Evolutionary conservation across 1,140 invertebrate species (phyloP), one percentile per base, ranked within the genome.

Genomic region (Anoplophora glabripennis): DNA sequence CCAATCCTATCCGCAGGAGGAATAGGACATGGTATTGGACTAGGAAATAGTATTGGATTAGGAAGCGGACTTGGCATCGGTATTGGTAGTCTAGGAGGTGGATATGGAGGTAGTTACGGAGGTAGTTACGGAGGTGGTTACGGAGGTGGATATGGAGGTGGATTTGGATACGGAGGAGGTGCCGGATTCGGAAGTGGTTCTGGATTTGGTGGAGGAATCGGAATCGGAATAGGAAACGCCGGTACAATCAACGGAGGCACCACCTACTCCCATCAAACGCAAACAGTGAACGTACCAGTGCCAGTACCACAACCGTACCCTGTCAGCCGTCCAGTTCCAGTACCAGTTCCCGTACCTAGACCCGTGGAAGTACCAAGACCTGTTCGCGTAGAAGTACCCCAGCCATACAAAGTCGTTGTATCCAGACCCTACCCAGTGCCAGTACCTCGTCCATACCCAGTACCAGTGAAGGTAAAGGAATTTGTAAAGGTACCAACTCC

Each of bases 401-500:
- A 65, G 28, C 71, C 69, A 35, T 61, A 68, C 10, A 52, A 56
- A 49, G 72, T 75, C 35, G 57, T 63, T 12, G 67, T 74, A 5
- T 53, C 51, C 8, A 61, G 59, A 63, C 71, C 70, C 36, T 67
- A 66, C 37, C 68, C 66, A 51, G 67, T 73, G 12, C 41, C 57
- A 14, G 70, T 74, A 11, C 58, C 68, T 7, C 63, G 67, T 15
- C 66, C 62, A 18, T 65, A 73, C 15, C 70, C 69, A 34, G 72
- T 76, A 37, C 64, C 67, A 37, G 72, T 76, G 7, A 70, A 68
- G 52, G 69, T 66, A 10, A 69, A 73, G 51, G 71, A 76, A 36
- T 73, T 69, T 42, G 65, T 76, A 12, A 67, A 69, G 57, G 70
- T 77, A 55, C 68, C 74, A 2, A 69, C 71, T 7, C 68, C 73